Conservation (phyloP, 64 coral and sea anemone species). For the Cladopsammia gracilis region DNA sequence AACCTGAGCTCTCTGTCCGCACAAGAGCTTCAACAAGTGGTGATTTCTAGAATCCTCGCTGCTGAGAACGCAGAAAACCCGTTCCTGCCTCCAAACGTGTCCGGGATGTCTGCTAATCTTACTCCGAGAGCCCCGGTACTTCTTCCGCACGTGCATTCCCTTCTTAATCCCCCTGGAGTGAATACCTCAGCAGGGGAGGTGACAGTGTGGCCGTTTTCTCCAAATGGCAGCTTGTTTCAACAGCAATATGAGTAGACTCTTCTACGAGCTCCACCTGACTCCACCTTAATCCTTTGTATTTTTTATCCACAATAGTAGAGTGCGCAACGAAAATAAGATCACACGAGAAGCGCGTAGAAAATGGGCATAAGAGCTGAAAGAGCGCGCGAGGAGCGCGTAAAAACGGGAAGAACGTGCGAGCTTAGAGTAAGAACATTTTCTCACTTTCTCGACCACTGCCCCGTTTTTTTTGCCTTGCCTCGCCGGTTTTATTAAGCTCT, state of each 20-base stretch:
- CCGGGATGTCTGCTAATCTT: background rate
- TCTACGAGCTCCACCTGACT: background rate
- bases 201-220: conserved; percentile 26
- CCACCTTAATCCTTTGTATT: no score
- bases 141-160: conserved; percentile 43
- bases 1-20: background rate
- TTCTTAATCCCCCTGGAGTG: background rate
- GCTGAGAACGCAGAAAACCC: conserved; percentile 2
- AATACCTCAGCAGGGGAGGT: conserved; percentile 23
- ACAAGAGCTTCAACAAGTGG: conserved; percentile 42
- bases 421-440: no score
- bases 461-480: no score
- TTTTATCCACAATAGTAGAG: no score
- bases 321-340: no score
- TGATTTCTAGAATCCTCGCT: conserved; percentile 23
- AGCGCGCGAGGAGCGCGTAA: no score
- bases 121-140: conserved; percentile 16
- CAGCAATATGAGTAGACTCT: background rate
- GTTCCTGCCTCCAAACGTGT: conserved; percentile 1
- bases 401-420: no score
- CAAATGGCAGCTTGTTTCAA: background rate
- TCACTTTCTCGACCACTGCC: no score
- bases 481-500: no score
- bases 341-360: no score
- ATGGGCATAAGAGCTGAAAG: no score